phyloP scores from a whole-genome alignment of 1,140 invertebrate genomes.

The Helicorthomorpha holstii region DNA sequence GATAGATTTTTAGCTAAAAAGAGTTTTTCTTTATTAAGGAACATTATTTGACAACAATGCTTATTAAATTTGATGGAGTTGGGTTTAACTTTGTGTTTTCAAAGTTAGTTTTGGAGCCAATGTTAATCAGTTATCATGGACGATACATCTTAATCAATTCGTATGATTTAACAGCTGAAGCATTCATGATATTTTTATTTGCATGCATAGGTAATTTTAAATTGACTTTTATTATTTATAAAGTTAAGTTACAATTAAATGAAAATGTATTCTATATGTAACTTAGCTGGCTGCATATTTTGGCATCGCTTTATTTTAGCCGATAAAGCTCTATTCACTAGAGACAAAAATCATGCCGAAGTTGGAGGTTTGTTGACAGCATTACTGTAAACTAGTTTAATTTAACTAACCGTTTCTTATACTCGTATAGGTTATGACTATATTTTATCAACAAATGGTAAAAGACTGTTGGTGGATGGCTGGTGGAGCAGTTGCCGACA shows the following conservation, averaged over 20 bases:
- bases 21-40: slow-evolving; percentile 46
- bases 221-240: neutral
- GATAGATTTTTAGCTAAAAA: too few species aligned
- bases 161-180: neutral
- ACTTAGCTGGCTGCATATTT: neutral
- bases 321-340: neutral
- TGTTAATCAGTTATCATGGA: neutral
- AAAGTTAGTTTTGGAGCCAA: slow-evolving; percentile 30
- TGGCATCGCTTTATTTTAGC: slow-evolving; percentile 11
- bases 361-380: neutral
- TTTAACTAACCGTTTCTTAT: slow-evolving; percentile 1
- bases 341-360: neutral
- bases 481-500: slow-evolving; percentile 67
- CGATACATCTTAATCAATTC: neutral
- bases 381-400: neutral
- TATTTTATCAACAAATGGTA: slow-evolving; percentile 46
- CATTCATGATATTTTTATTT: neutral
- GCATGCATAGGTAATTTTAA: neutral
- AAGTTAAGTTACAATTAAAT: neutral
- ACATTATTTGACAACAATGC: slow-evolving; percentile 42
- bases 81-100: slow-evolving; percentile 45
- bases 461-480: slow-evolving; percentile 52
- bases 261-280: neutral
- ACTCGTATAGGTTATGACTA: slow-evolving; percentile 54
- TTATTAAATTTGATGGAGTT: slow-evolving; percentile 47